A percentile compares a stretch with the other conserved stretches of the same genome.
phyloP scores from a whole-genome alignment of 2,113 vertebrate genomes.

The Ceyx cyanopectus region DNA sequence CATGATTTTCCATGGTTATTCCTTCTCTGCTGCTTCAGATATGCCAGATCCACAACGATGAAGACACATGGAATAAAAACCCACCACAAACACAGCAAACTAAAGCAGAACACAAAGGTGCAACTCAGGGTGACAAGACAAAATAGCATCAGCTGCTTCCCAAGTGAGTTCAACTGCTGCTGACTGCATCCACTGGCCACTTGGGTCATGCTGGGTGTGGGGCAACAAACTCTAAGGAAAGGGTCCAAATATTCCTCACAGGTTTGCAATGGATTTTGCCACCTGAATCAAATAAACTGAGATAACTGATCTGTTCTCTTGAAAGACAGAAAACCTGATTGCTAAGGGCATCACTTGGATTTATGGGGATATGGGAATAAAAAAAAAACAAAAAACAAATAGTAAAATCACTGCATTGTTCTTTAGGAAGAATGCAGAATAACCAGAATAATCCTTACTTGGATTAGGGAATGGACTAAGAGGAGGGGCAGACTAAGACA shows the following conservation, averaged over 20 bases:
- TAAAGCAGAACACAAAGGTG: background rate
- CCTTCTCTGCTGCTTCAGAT: background rate
- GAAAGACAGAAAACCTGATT: background rate
- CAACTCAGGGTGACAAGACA: background rate
- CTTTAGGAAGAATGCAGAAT: background rate
- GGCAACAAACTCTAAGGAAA: background rate
- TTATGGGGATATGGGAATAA: background rate
- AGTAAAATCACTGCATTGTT: background rate
- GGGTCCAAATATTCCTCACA: background rate
- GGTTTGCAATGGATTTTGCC: background rate
- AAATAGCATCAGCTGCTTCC: background rate
- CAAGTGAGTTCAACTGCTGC: too few relatives aligned
- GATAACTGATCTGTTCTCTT: background rate
- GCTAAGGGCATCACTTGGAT: background rate
- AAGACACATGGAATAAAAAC: background rate
- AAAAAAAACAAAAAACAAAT: background rate
- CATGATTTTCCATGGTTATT: background rate
- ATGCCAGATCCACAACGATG: background rate
- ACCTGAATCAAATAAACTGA: background rate
- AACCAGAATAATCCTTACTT: background rate
- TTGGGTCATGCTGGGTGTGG: background rate
- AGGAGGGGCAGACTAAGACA: background rate
- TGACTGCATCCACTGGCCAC: background rate
- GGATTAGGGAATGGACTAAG: background rate
- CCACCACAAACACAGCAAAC: too few relatives aligned